Evolutionary conservation across 2,888 invertebrate species (phyloP).

Genomic region (Tethea ocularis): DNA sequence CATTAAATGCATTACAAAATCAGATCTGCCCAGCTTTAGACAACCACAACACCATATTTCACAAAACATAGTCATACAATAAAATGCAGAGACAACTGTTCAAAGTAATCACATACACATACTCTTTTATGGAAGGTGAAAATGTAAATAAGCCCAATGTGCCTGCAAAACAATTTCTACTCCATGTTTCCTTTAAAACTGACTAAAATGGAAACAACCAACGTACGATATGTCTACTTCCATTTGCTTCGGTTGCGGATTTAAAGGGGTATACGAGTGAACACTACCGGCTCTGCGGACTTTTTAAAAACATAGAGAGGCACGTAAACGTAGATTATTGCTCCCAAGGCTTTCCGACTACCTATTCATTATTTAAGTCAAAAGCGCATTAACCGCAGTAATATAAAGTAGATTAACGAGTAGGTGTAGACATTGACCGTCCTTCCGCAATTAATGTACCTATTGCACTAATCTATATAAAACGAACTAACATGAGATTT

Average conservation of each 20-base stretch:
- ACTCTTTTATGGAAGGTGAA: slow-evolving; percentile 1
- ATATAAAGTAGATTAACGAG: slow-evolving; percentile 1
- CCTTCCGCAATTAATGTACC: not conserved
- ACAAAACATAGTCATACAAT: not conserved
- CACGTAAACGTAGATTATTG: slow-evolving; percentile 47
- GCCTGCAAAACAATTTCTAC: slow-evolving; percentile 39
- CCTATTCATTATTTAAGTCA: slow-evolving; percentile 42
- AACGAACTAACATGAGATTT: not conserved
- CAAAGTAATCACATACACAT: not conserved
- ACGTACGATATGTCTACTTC: slow-evolving; percentile 47
- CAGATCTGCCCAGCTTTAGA: not conserved
- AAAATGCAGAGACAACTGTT: not conserved
- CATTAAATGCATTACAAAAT: no score
- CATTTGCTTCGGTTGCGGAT: slow-evolving; percentile 46
- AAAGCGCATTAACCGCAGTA: slow-evolving; percentile 27
- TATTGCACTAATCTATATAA: not conserved
- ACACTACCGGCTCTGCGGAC: slow-evolving; percentile 32
- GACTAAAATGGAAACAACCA: slow-evolving; percentile 52
- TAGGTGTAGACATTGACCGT: not conserved
- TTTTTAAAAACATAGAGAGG: slow-evolving; percentile 40
- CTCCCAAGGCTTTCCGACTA: slow-evolving; percentile 31
- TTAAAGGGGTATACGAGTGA: slow-evolving; percentile 44
- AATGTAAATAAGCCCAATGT: slow-evolving; percentile 32
- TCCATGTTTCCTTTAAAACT: slow-evolving; percentile 46
- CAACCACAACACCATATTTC: not conserved